Conservation (phyloP, 2,113 vertebrate genomes). For the Rhodinocichla rosea region DNA sequence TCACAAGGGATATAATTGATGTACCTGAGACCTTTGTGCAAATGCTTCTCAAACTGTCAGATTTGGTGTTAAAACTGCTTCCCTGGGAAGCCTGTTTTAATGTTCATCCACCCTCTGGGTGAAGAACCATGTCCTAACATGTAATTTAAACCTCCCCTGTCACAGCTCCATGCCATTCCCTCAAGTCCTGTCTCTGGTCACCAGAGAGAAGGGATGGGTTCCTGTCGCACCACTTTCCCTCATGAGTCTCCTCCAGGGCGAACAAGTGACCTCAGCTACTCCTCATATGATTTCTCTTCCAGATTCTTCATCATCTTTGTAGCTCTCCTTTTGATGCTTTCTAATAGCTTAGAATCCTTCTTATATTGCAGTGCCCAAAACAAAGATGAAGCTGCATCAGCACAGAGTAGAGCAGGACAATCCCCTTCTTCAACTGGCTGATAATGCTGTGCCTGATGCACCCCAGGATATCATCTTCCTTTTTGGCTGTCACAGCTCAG, state of each 20-base stretch:
- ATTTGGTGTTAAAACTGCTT: neutral
- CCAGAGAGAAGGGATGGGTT: neutral
- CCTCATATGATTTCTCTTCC: neutral
- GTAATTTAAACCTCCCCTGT: neutral
- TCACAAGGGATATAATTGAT: neutral
- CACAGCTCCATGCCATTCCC: neutral
- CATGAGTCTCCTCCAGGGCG: neutral
- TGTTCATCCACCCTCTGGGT: neutral
- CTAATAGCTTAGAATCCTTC: neutral
- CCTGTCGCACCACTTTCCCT: neutral
- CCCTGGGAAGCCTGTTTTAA: neutral
- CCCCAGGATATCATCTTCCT: neutral
- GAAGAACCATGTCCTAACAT: neutral
- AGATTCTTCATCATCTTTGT: neutral
- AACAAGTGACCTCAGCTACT: neutral
- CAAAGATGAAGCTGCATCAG: neutral
- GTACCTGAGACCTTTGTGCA: neutral
- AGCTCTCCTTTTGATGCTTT: neutral
- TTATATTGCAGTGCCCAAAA: too few species aligned
- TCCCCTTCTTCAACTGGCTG: neutral
- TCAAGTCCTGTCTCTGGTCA: neutral
- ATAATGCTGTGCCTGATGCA: neutral
- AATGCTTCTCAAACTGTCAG: neutral
- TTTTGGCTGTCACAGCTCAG: neutral
- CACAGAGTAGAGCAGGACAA: neutral